Conservation (phyloP, 2,888 invertebrate genomes). For the Neoscelio sp. region DNA sequence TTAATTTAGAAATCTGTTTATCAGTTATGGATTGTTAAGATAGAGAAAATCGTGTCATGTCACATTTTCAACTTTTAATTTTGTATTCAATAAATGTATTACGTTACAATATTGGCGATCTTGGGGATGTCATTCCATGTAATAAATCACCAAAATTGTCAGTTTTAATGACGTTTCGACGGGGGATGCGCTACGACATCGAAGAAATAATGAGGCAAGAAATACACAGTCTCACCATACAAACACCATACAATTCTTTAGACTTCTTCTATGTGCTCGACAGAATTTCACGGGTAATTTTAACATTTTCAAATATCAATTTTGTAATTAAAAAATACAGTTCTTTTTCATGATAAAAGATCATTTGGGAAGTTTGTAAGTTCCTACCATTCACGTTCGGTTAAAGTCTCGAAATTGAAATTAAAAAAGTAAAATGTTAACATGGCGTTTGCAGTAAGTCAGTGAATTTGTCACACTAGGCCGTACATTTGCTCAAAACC, state of each 20-base stretch:
- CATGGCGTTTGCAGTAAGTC: conserved; percentile 93
- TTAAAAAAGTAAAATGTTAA: background rate
- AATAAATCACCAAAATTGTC: conserved; percentile 91
- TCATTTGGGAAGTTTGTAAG: too few relatives aligned
- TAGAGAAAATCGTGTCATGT: too few relatives aligned
- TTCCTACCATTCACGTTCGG: too few relatives aligned
- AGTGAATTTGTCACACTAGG: conserved; percentile 89
- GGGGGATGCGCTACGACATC: conserved; percentile 87
- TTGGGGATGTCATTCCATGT: conserved; percentile 95
- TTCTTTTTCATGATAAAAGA: background rate
- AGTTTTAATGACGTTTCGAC: conserved; percentile 86
- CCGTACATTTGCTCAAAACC: conserved; percentile 87
- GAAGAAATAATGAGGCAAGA: conserved; percentile 94
- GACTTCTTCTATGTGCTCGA: conserved; percentile 92
- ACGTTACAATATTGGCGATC: conserved; percentile 87
- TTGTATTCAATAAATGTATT: too few relatives aligned
- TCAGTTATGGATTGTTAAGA: conserved; percentile 10
- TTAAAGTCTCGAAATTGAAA: too few relatives aligned
- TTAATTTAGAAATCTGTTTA: too few relatives aligned
- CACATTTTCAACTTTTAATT: background rate
- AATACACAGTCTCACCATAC: conserved; percentile 87
- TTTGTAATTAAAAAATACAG: background rate
- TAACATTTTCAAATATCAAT: background rate
- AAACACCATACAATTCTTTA: conserved; percentile 88
- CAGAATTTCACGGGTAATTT: conserved; percentile 90